These are phyloP conservation scores for Helostoma temminkii DNA, from an alignment of 2,797 vertebrate genomes.

Conservation along the genomic window DNA sequence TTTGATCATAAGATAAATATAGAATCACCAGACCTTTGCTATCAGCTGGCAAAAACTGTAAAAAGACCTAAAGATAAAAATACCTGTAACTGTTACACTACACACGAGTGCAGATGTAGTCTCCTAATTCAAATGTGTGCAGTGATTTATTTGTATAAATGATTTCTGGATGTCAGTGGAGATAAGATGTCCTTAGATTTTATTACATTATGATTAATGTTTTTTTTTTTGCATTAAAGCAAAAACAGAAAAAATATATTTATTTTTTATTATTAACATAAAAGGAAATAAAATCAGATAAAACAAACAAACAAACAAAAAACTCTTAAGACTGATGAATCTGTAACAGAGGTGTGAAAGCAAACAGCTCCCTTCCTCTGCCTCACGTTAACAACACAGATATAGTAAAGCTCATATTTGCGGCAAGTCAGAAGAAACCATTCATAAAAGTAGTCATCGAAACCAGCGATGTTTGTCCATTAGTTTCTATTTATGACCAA, in stretches of 20 bases:
- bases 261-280: no score
- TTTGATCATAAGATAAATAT: not conserved
- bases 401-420: constrained; percentile 30
- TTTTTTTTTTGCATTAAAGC: not conserved
- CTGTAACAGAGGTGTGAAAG: constrained; percentile 41
- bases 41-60: no score
- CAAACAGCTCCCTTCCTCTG: constrained; percentile 42
- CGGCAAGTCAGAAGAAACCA: constrained; percentile 46
- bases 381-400: constrained; percentile 23
- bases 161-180: no score
- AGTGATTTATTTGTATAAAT: no score
- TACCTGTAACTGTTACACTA: no score
- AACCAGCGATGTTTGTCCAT: constrained; percentile 72
- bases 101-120: no score
- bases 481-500: constrained; percentile 81
- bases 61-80: no score
- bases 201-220: no score
- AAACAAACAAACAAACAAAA: no score
- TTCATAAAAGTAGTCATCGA: constrained; percentile 58
- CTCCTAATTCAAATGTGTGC: no score
- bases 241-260: not conserved
- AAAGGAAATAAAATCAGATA: not conserved
- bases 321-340: constrained; percentile 7
- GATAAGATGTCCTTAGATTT: no score
- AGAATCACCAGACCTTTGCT: not conserved